Evolutionary conservation across 2,113 vertebrate species (phyloP).

Genomic region (Apeltes quadracus): DNA sequence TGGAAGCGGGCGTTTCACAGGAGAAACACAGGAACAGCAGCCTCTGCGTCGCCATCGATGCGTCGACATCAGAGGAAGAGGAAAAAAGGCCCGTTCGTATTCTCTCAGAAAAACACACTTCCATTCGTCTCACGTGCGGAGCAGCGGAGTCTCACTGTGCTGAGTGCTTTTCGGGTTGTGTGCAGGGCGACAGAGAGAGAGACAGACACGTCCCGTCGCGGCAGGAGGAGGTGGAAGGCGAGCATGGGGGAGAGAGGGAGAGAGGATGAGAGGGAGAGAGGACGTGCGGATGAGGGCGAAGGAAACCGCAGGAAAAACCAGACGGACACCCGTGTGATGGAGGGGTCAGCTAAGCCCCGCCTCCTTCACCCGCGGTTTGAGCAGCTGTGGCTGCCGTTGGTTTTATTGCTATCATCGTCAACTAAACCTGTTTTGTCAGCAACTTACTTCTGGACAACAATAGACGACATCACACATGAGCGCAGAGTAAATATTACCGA

Average conservation of each 20-base stretch:
- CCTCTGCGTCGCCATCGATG: background rate
- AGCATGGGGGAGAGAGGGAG: background rate
- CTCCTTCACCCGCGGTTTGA: background rate
- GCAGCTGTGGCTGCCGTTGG: background rate
- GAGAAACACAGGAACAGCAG: background rate
- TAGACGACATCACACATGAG: background rate
- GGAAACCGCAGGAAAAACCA: background rate
- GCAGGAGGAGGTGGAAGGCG: background rate
- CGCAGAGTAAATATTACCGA: background rate
- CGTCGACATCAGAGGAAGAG: too few species aligned
- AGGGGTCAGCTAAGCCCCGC: background rate
- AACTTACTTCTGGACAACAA: background rate
- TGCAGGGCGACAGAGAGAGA: slow-evolving; percentile 6
- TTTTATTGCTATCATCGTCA: background rate
- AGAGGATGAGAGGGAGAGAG: background rate
- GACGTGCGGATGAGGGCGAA: background rate
- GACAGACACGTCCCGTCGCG: slow-evolving; percentile 24
- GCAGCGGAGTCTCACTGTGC: background rate
- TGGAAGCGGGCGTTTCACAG: background rate
- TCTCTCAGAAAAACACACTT: slow-evolving; percentile 11
- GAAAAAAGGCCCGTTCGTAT: too few species aligned
- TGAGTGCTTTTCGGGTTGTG: background rate
- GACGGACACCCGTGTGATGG: background rate
- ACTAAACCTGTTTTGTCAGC: background rate
- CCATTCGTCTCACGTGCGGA: background rate